A percentile compares a stretch with the other conserved stretches of the same genome.
Evolutionary conservation across 1,140 invertebrate species (phyloP).

Genomic region (Drosophila pallidifrons): DNA sequence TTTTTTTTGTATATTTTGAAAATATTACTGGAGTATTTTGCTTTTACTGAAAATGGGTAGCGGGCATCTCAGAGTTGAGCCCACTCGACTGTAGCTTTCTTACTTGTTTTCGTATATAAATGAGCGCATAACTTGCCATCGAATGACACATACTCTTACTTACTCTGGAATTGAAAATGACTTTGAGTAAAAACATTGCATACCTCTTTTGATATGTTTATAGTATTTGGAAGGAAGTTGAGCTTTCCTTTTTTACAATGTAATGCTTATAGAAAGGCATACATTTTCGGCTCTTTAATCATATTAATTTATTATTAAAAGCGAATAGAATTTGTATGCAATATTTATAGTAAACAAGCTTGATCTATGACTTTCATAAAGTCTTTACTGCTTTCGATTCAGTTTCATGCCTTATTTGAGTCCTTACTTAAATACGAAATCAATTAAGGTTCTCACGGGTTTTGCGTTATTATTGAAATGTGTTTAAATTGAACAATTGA

Average conservation of each 20-base stretch:
- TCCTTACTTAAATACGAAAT: background rate
- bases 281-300: too few relatives aligned
- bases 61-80: too few relatives aligned
- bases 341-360: too few relatives aligned
- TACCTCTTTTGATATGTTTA: background rate
- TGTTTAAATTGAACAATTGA: background rate
- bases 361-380: too few relatives aligned
- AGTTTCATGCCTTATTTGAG: background rate
- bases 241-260: background rate
- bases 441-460: background rate
- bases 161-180: slow-evolving; percentile 2
- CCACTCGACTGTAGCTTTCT: too few relatives aligned
- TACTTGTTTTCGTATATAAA: background rate
- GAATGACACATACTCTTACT: slow-evolving; percentile 1
- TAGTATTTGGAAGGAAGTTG: background rate
- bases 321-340: too few relatives aligned
- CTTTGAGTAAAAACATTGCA: slow-evolving; percentile 1
- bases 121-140: background rate
- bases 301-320: too few relatives aligned
- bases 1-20: too few relatives aligned
- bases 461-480: background rate
- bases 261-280: background rate
- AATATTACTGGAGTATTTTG: too few relatives aligned
- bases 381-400: too few relatives aligned
- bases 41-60: too few relatives aligned